Evolutionary conservation across 1,140 invertebrate genomes (phyloP), one percentile per base, ranked within the genome.

Genomic region (Atta colombica): DNA sequence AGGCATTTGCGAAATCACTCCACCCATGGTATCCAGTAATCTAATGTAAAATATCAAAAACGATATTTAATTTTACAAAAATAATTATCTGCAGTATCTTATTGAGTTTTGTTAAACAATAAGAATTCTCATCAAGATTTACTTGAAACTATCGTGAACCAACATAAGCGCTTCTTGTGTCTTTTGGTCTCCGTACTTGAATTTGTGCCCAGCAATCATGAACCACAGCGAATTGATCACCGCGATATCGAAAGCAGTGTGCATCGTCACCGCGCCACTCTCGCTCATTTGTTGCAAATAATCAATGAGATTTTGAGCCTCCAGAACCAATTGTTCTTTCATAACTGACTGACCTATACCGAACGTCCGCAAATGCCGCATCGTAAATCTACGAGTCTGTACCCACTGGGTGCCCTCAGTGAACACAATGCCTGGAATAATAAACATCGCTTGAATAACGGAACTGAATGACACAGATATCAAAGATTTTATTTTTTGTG

Each of bases 191-290:
- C 96, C 93, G 45, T 96, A 94, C 35, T 96, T 94, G 89, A 97
- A 97, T 90, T 96, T 96, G 90, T 95, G 95, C 2, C 97, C 97
- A 55, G 97, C 97, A 1, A 97, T 95, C 89, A 98, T 96, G 51
- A 95, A 95, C 97, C 97, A 98, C 0, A 98, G 93, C 4, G 97
- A 96, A 93, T 98, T 98, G 1, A 97, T 90, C 4, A 97, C 96
- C 0, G 96, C 94, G 1, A 97, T 94, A 80, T 97, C 96, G 80
- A 97, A 96, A 55, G 95, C 94, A 6, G 92, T 90, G 72, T 96
- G 95, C 72, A 96, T 96, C 0, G 89, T 72, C 2, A 97, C 88
- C 0, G 95, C 92, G 7, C 87, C 91, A n/a, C 87, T n/a, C 25
- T 88, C 68, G 49, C 88, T 89, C 80, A 91, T 53, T 87, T 88